phyloP scores from a whole-genome alignment of 2,113 vertebrate genomes.

The Pygoscelis adeliae region DNA sequence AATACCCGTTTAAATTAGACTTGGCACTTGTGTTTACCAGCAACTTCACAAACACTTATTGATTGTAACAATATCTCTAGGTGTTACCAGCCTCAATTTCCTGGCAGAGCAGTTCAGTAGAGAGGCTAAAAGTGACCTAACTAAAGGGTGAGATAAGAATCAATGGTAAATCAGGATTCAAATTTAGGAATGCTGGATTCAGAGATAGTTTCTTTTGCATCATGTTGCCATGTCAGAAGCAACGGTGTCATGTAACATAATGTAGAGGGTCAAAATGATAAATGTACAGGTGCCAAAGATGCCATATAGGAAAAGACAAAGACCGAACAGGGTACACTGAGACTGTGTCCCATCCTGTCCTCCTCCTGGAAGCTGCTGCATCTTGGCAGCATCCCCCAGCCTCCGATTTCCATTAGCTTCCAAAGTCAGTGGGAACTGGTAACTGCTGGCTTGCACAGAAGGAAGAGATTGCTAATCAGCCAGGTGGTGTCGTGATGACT shows the following conservation, averaged over 20 bases:
- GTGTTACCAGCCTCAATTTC: not conserved
- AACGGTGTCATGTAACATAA: not conserved
- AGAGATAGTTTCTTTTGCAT: not conserved
- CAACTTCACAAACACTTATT: not conserved
- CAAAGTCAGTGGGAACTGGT: conserved; percentile 21
- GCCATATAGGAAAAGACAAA: not conserved
- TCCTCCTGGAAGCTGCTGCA: not conserved
- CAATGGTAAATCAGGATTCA: not conserved
- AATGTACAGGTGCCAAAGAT: not conserved
- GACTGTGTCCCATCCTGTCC: not conserved
- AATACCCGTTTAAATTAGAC: not conserved
- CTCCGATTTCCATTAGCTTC: not conserved
- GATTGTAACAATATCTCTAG: not conserved
- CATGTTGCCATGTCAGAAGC: not conserved
- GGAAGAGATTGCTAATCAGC: conserved; percentile 46
- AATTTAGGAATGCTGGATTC: not conserved
- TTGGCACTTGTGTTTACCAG: conserved; percentile 10
- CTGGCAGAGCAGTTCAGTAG: not conserved
- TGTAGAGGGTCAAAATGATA: not conserved
- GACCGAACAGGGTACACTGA: rapidly evolving
- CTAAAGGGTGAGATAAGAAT: not conserved
- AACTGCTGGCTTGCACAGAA: conserved; percentile 28
- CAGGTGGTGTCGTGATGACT: conserved; percentile 44
- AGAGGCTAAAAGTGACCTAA: not conserved
- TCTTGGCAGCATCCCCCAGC: conserved; percentile 8